Percentiles rank a stretch among this genome's conserved stretches.
Evolutionary conservation across 2,888 invertebrate genomes (phyloP).

Genomic region (Caenorhabditis sp.): DNA sequence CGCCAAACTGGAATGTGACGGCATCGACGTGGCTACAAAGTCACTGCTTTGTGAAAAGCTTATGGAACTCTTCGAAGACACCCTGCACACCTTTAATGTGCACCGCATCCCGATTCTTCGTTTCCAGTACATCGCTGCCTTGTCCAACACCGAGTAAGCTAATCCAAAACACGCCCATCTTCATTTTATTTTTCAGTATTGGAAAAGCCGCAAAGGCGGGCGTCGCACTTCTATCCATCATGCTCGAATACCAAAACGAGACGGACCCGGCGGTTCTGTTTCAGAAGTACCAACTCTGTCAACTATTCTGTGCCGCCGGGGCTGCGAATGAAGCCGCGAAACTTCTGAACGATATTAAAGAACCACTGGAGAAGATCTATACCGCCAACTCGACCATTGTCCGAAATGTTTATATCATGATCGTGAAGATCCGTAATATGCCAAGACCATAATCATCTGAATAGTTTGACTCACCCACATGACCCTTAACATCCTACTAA

Average conservation of each 20-base stretch:
- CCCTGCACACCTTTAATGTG: slow-evolving; percentile 45
- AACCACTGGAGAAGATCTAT: slow-evolving; percentile 31
- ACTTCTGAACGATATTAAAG: slow-evolving; percentile 31
- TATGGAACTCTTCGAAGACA: slow-evolving; percentile 26
- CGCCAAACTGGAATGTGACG: slow-evolving; percentile 6
- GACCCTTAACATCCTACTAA: slow-evolving; percentile 1
- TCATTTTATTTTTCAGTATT: slow-evolving; percentile 28
- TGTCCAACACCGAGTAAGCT: slow-evolving; percentile 32
- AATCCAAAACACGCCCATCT: background rate
- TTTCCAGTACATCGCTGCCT: slow-evolving; percentile 21
- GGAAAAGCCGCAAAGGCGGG: slow-evolving; percentile 17
- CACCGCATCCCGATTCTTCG: slow-evolving; percentile 46
- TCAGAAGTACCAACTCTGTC: slow-evolving; percentile 41
- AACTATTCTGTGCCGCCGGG: slow-evolving; percentile 28
- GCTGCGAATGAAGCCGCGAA: slow-evolving; percentile 23
- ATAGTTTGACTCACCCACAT: background rate
- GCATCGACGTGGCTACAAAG: background rate
- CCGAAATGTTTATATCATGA: slow-evolving; percentile 23
- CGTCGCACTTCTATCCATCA: slow-evolving; percentile 30
- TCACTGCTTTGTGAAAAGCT: slow-evolving; percentile 36
- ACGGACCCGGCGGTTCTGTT: slow-evolving; percentile 41
- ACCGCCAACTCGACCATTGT: slow-evolving; percentile 13
- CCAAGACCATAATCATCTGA: background rate
- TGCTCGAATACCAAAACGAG: slow-evolving; percentile 41
- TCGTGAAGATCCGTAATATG: slow-evolving; percentile 8